Evolutionary conservation across 2,888 invertebrate genomes (phyloP).

Genomic region (Osmoderma eremita): DNA sequence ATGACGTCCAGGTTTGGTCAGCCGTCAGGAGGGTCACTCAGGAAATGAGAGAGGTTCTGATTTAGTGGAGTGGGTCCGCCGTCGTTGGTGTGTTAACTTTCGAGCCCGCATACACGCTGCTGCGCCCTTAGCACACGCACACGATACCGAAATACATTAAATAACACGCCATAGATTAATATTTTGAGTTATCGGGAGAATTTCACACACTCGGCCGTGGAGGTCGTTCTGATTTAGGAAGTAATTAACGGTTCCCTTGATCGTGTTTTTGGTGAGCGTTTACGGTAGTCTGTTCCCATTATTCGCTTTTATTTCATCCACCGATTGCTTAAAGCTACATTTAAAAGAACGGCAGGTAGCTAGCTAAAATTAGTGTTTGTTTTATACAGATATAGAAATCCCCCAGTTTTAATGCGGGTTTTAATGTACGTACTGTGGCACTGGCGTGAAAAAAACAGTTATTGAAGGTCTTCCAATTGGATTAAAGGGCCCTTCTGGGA

Average conservation of each 20-base stretch:
- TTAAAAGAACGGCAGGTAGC: neutral
- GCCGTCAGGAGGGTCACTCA: slow-evolving; percentile 39
- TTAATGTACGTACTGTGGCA: no score
- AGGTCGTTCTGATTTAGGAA: slow-evolving; percentile 30
- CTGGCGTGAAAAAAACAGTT: no score
- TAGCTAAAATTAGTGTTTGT: neutral
- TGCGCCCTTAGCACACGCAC: slow-evolving; percentile 40
- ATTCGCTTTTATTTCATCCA: slow-evolving; percentile 49
- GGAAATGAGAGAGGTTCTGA: slow-evolving; percentile 46
- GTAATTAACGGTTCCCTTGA: slow-evolving; percentile 41
- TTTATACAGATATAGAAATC: no score
- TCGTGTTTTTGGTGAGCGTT: slow-evolving; percentile 24
- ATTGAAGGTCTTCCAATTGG: no score
- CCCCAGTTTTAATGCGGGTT: no score
- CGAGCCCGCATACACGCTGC: slow-evolving; percentile 3
- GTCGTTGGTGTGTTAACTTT: slow-evolving; percentile 20
- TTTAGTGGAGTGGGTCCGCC: slow-evolving; percentile 44
- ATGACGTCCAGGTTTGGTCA: slow-evolving; percentile 37
- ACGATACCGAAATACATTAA: slow-evolving; percentile 41
- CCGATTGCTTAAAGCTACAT: slow-evolving; percentile 1
- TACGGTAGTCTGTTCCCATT: slow-evolving; percentile 49
- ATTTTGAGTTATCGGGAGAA: slow-evolving; percentile 52
- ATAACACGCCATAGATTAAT: slow-evolving; percentile 52
- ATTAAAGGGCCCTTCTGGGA: no score
- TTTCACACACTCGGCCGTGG: slow-evolving; percentile 46